These are phyloP conservation scores for Allacma fusca DNA, from an alignment of 2,888 invertebrate genomes.

Conservation along the genomic window DNA sequence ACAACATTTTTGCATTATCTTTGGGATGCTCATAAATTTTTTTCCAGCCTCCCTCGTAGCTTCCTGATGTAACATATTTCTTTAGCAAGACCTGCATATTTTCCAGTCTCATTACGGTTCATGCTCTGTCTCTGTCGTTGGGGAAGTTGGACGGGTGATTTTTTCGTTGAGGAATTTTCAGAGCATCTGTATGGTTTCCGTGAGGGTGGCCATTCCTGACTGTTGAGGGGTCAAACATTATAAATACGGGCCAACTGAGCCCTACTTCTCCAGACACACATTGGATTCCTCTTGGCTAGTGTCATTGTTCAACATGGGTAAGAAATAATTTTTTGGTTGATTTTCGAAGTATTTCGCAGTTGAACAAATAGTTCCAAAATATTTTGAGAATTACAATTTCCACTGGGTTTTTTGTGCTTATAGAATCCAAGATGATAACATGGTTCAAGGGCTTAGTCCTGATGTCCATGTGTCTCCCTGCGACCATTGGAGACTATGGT, in stretches of 20 bases:
- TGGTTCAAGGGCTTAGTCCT: slow-evolving; percentile 51
- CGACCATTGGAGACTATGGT: slow-evolving; percentile 52
- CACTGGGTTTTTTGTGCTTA: slow-evolving; percentile 41
- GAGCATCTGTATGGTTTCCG: no score
- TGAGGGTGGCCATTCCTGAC: no score
- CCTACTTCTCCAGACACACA: slow-evolving; percentile 50
- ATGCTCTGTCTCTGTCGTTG: no score
- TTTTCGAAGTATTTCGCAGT: no score
- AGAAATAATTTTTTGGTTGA: slow-evolving; percentile 3
- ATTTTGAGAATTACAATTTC: not conserved
- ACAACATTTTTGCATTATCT: not conserved
- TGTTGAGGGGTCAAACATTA: slow-evolving; percentile 46
- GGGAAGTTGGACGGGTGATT: no score
- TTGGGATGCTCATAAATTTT: not conserved
- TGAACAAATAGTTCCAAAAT: not conserved
- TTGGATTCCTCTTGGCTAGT: slow-evolving; percentile 43
- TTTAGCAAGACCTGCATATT: not conserved
- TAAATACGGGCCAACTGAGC: slow-evolving; percentile 51
- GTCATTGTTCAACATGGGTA: slow-evolving; percentile 39
- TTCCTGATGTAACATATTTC: not conserved
- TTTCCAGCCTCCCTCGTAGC: not conserved
- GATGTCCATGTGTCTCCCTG: slow-evolving; percentile 57
- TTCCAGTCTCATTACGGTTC: not conserved
- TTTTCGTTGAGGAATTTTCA: no score
- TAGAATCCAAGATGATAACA: slow-evolving; percentile 51